Evolutionary conservation across 1,140 invertebrate genomes (phyloP), one percentile per base, ranked within the genome.

Genomic region (Wiebesia pumilae): DNA sequence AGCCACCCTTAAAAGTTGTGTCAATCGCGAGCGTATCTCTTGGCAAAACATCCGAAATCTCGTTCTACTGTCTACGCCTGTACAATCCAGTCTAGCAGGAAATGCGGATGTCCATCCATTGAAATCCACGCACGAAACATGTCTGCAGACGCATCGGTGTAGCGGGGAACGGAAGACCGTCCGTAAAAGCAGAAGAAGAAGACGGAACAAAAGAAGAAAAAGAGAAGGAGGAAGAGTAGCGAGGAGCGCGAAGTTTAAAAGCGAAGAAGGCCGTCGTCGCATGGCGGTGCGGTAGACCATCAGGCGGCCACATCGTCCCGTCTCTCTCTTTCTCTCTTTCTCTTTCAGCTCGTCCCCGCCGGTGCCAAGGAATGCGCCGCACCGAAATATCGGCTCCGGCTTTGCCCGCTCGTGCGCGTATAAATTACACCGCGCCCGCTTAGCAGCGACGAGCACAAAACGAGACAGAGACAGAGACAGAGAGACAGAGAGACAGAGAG

Each of bases 331-430:
- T 77, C 69, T 80, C 65, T 82, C 69, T 65, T 38, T 81, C 80
- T 88, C 58, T 43, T 54, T 87, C 33, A 47, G 85, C 65, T 43
- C 82, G 33, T 85, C 43, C 67, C 21, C 12, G 33, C 33, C 79
- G 51, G 54, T 71, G 84, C 84, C 79, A 77, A 85, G 83, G 84
- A 88, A 87, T 85, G 83, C 67, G 47, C 75, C 62, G 75, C 73
- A 84, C 83, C 83, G 83, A 85, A 88, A 88, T 87, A 87, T 82
- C 83, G 54, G 83, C 24, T n/a, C 78, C 67, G 65, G 6, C 82
- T 43, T 65, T 40, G 58, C 19, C 14, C 54, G 43, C 78, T 80
- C 81, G 81, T 4, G 35, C 79, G 73, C 78, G 65, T 85, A 88
- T 85, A 85, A 88, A 88, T 85, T 85, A 79, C 85, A 75, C 81